Percentiles rank a stretch among this genome's conserved stretches.
Evolutionary conservation across 2,888 invertebrate genomes (phyloP).

Genomic region (Chrysopilus asiliformis): DNA sequence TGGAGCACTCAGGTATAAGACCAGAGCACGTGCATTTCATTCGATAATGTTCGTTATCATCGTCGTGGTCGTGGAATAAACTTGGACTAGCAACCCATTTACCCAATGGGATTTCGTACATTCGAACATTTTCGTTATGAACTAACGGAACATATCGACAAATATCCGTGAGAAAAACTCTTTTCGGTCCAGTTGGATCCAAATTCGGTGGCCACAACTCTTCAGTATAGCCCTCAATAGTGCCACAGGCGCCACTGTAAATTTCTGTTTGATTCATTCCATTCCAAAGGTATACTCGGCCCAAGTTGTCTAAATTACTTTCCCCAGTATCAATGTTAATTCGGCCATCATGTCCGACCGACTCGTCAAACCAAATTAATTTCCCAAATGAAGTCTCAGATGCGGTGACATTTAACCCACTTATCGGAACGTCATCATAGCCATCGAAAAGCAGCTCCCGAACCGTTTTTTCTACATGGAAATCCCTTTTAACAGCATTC

Average conservation of each 20-base stretch:
- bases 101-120: conserved; percentile 23
- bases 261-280: conserved; percentile 41
- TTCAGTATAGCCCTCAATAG: conserved; percentile 59
- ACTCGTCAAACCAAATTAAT: conserved; percentile 78
- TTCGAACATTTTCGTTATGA: conserved; percentile 16
- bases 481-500: no score
- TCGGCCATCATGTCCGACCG: conserved; percentile 57
- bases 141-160: conserved; percentile 51
- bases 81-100: conserved; percentile 42
- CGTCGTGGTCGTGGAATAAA: conserved; percentile 45
- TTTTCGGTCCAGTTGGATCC: conserved; percentile 39
- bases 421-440: conserved; percentile 64
- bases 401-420: conserved; percentile 37
- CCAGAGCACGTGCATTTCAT: conserved; percentile 56
- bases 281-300: conserved; percentile 59
- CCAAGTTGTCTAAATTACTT: conserved; percentile 48
- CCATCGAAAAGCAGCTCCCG: conserved; percentile 66
- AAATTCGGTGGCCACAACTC: conserved; percentile 62
- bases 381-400: conserved; percentile 51
- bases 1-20: conserved; percentile 40
- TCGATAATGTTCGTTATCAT: conserved; percentile 56
- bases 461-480: conserved; percentile 49
- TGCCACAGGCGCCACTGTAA: conserved; percentile 49
- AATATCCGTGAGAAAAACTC: conserved; percentile 61
- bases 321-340: conserved; percentile 66